phyloP scores from a whole-genome alignment of 2,888 invertebrate species.

The Coremacera marginata region DNA sequence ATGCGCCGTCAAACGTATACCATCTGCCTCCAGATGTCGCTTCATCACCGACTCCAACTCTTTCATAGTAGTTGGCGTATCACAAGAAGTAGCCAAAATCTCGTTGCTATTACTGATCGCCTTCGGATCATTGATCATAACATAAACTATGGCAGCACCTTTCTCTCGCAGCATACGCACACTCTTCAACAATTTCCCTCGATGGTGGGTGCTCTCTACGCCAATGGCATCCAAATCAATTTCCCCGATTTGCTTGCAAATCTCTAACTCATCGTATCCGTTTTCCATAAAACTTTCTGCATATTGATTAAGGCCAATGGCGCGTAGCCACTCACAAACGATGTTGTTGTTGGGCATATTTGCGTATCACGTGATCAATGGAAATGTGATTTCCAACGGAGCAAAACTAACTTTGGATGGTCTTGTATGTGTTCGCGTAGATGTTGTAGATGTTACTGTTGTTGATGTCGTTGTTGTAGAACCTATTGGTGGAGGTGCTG shows the following conservation, averaged over 20 bases:
- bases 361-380: constrained; percentile 61
- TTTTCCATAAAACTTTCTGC: constrained; percentile 95
- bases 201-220: constrained; percentile 86
- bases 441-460: constrained; percentile 35
- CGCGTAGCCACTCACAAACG: constrained; percentile 93
- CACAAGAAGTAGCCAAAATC: constrained; percentile 67
- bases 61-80: constrained; percentile 69
- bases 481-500: constrained; percentile 46
- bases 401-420: constrained; percentile 63
- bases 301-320: constrained; percentile 89
- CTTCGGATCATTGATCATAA: constrained; percentile 85
- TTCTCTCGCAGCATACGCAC: constrained; percentile 88
- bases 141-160: constrained; percentile 93
- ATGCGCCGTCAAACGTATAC: constrained; percentile 86
- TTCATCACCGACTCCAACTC: constrained; percentile 83
- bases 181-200: constrained; percentile 84
- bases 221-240: constrained; percentile 96
- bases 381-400: constrained; percentile 60
- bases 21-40: constrained; percentile 87
- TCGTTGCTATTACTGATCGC: constrained; percentile 72
- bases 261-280: constrained; percentile 96
- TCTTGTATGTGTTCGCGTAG: constrained; percentile 46
- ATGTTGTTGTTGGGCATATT: constrained; percentile 75
- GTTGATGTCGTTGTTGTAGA: constrained; percentile 44
- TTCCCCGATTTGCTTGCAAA: constrained; percentile 95